Percentiles rank a stretch among this genome's conserved stretches.
These are phyloP conservation scores for Drosophila sucinea DNA, from an alignment of 1,140 invertebrate genomes.

Conservation along the genomic window DNA sequence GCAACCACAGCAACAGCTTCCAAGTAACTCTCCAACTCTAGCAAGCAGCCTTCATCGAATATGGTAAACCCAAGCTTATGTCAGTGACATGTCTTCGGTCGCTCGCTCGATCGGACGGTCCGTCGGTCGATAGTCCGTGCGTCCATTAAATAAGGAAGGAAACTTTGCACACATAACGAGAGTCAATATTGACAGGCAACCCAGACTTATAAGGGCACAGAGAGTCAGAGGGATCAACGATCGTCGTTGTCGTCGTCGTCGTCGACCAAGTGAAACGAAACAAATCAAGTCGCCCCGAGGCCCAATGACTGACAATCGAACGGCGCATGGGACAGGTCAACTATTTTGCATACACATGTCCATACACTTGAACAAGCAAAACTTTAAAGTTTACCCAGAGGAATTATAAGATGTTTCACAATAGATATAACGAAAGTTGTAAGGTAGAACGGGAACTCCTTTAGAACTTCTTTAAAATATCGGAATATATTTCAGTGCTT, in stretches of 20 bases:
- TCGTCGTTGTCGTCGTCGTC: slow-evolving; percentile 31
- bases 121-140: slow-evolving; percentile 60
- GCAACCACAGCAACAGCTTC: slow-evolving; percentile 57
- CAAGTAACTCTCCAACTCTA: slow-evolving; percentile 75
- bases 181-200: slow-evolving; percentile 78
- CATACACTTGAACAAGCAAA: slow-evolving; percentile 10
- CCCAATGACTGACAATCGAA: slow-evolving; percentile 81
- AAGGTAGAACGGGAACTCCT: too few relatives aligned
- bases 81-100: slow-evolving; percentile 71
- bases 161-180: slow-evolving; percentile 78
- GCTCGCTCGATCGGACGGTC: slow-evolving; percentile 31
- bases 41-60: slow-evolving; percentile 66
- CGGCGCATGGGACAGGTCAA: slow-evolving; percentile 78
- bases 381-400: not conserved
- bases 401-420: too few relatives aligned
- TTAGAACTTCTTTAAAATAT: too few relatives aligned
- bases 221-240: slow-evolving; percentile 40
- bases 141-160: slow-evolving; percentile 81
- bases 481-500: too few relatives aligned
- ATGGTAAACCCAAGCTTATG: slow-evolving; percentile 80
- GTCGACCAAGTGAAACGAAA: slow-evolving; percentile 78
- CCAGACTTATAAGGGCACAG: slow-evolving; percentile 77
- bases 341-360: slow-evolving; percentile 75
- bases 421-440: too few relatives aligned
- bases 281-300: slow-evolving; percentile 76